Percentiles rank a stretch among this genome's conserved stretches.
These are phyloP conservation scores for Xestobium rufovillosum DNA, from an alignment of 2,888 invertebrate species.

Conservation along the genomic window DNA sequence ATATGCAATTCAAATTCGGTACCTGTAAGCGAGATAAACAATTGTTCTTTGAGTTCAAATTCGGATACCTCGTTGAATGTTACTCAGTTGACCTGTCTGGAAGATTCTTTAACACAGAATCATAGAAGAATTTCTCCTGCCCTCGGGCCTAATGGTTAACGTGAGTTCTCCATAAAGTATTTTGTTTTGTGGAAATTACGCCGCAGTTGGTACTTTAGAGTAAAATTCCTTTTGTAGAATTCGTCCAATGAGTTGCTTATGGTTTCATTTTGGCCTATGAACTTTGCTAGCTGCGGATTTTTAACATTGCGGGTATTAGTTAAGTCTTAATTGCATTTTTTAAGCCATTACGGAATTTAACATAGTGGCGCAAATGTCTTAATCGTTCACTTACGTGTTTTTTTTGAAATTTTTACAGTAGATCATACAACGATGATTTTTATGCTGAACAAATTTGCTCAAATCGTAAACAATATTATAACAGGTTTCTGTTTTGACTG, in stretches of 20 bases:
- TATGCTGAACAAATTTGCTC: conserved; percentile 3
- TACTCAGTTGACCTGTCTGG: conserved; percentile 34
- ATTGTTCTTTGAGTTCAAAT: conserved; percentile 16
- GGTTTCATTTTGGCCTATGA: no score
- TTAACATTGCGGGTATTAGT: conserved; percentile 10
- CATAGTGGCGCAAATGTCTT: no score
- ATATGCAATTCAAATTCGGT: no score
- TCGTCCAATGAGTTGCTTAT: no score
- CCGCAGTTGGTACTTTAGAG: no score
- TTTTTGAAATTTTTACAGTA: conserved; percentile 1
- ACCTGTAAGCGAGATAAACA: not conserved
- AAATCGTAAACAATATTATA: conserved; percentile 1
- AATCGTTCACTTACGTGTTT: no score
- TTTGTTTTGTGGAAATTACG: no score
- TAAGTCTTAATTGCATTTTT: no score
- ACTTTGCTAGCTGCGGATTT: not conserved
- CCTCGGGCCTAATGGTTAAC: conserved; percentile 40
- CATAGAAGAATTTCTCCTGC: conserved; percentile 32
- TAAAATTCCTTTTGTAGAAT: no score
- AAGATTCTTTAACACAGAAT: conserved; percentile 28
- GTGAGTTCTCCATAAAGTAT: no score
- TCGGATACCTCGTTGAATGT: conserved; percentile 26
- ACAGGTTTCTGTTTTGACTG: conserved; percentile 2
- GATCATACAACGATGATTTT: conserved; percentile 7
- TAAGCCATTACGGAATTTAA: no score